Base-by-base conservation (phyloP, 2,113 vertebrate species). In the Sylvilagus bachmani region DNA sequence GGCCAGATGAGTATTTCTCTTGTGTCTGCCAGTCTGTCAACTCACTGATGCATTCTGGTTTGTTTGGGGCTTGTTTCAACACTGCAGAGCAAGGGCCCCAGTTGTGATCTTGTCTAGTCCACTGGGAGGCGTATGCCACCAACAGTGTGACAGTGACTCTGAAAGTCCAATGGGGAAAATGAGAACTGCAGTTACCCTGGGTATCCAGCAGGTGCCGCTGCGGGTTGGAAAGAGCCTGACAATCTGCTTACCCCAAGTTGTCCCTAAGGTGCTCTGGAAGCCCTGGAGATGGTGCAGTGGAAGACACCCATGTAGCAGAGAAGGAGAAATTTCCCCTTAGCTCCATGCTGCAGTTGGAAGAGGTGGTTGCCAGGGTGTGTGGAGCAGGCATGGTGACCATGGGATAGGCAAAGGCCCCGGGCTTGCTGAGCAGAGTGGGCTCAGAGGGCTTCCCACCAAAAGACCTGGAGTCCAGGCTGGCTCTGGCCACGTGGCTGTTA, bases 361-460 rank as follows among this genome's bases (percentile, higher is more conserved):
- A 61, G 53, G 10, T 10, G 8, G 17, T 27, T 33, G 10, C 53
- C 25, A 78, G 29, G 31, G 1, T 27, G 27, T 4, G 31, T 33
- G 21, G 16, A 6, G 70, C 1, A 0, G 13, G 36, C 13, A 38
- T 6, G 9, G 51, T 0, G 0, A 14, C 5, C 78, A 49, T 10
- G 21, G 44, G 69, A 51, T 29, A 36, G 64, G 14, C 85, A 19
- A 2, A 16, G 29, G 25, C 9, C n/a, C n/a, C 16, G 0, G 36
- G 58, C 81, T 74, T 11, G 71, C 21, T 44, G 36, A 33, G 75
- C 62, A 73, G n/a, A 27, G 71, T 22, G 36, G 71, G 29, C 6
- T 88, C 5, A 7, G 33, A 10, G 61, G 44, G 21, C n/a, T 78
- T 84, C 58, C 86, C n/a, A 1, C 38, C 73, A 44, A 33, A 19